These are phyloP conservation scores for Pteruthius melanotis DNA, from an alignment of 2,113 vertebrate genomes.

Conservation along the genomic window DNA sequence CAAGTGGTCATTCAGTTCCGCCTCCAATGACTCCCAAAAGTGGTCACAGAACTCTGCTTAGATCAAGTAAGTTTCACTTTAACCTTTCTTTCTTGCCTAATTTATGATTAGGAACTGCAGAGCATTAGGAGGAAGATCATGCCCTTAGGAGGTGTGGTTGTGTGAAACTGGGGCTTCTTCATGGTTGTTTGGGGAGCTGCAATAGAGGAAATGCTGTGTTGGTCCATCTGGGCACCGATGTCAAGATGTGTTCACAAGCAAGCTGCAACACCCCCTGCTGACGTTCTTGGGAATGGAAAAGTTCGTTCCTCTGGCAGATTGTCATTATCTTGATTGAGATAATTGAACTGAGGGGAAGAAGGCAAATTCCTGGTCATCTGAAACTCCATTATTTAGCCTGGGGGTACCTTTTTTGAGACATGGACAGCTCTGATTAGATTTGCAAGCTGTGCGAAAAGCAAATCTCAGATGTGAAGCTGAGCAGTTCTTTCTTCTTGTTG, in stretches of 20 bases:
- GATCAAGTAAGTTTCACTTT: conserved; percentile 85
- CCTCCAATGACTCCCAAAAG: conserved; percentile 92
- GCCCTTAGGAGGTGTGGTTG: neutral
- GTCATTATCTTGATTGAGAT: neutral
- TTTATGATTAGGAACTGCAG: neutral
- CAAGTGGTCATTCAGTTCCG: conserved; percentile 76
- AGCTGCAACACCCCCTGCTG: conserved; percentile 62
- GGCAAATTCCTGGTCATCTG: neutral
- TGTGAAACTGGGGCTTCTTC: neutral
- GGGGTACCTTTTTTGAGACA: neutral
- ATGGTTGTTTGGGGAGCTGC: neutral
- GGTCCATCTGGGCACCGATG: neutral
- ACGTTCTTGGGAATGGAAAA: neutral
- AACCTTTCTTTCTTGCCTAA: neutral
- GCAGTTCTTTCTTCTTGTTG: conserved; percentile 24
- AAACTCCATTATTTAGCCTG: neutral
- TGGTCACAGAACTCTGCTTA: conserved; percentile 88
- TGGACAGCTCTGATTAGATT: neutral
- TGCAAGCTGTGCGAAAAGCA: neutral
- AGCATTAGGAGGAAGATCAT: neutral
- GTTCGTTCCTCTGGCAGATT: neutral
- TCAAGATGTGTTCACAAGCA: neutral
- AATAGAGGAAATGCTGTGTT: neutral
- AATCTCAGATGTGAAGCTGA: neutral
- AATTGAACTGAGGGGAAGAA: neutral